Base-by-base conservation (phyloP, 2,797 vertebrate genomes). In the Mus caroli region DNA sequence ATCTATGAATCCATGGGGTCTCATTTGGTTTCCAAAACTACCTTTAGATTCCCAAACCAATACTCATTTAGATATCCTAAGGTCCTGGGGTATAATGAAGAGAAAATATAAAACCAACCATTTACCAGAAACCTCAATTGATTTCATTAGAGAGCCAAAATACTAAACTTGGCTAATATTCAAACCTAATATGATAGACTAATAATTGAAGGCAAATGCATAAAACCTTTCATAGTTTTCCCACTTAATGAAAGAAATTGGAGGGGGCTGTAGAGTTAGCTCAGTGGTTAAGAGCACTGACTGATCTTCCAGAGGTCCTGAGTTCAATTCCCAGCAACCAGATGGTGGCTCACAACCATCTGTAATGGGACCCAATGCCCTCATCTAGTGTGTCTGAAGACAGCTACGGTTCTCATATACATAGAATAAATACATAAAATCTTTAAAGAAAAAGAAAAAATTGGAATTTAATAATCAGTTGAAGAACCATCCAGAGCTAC, bases 91-190 rank as follows among this genome's bases (percentile, higher is more conserved):
- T 67, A 67, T 1, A 77, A 14, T 19, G 34, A 84, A 76, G 12
- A 50, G 4, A 24, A 85, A 71, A 77, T n/a, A 77, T 22, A 89
- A 75, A 76, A 17, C 43, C 7, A 94, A 52, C 54, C 10, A 54
- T 94, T 92, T 50, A 58, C 40, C 83, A 62, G 8, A 91, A 88
- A 43, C 64, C 58, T 19, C 26, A 79, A 84, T 80, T 73, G 94
- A 5, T 54, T 34, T 26, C 62, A 88, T 88, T 56, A 54, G 20
- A 87, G 2, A 62, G 52, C 17, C 80, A 92, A 96, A 88, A 92
- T 89, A 67, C 52, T 92, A 95, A 90, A 86, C 34, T 73, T 93
- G 75, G 71, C 20, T 80, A 95, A 56, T 92, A 75, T 58, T 64
- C 37, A 75, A 52, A 85, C 88, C 67, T 95, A 37, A 69, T 71